phyloP scores from a whole-genome alignment of 2,797 vertebrate genomes.

The Kryptopterus vitreolus region DNA sequence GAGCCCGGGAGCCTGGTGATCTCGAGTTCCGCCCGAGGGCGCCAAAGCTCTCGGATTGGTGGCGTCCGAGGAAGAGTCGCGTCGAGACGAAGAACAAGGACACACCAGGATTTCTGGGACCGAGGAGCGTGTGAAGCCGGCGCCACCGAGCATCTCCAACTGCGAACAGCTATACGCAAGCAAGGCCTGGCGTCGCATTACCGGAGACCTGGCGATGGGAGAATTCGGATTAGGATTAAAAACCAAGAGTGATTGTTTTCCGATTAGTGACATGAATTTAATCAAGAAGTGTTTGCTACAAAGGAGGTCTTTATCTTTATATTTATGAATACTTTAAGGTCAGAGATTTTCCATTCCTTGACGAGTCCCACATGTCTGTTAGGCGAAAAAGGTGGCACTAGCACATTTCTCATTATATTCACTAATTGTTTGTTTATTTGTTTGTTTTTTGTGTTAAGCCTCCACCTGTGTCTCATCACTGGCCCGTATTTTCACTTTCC shows the following conservation, averaged over 20 bases:
- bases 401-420: too few relatives aligned
- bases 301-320: too few relatives aligned
- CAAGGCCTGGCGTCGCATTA: conserved; percentile 71
- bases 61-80: conserved; percentile 53
- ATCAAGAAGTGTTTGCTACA: background rate
- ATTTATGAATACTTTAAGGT: too few relatives aligned
- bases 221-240: background rate
- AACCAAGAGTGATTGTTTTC: too few relatives aligned
- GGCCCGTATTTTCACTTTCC: too few relatives aligned
- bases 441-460: too few relatives aligned
- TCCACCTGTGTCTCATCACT: too few relatives aligned
- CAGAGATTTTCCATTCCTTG: too few relatives aligned
- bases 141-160: conserved; percentile 76
- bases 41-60: conserved; percentile 52
- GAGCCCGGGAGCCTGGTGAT: conserved; percentile 51
- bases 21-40: conserved; percentile 53
- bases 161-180: conserved; percentile 90
- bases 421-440: too few relatives aligned
- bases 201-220: conserved; percentile 69
- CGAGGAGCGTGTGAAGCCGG: conserved; percentile 60
- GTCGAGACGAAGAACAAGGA: conserved; percentile 59
- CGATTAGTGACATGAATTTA: background rate
- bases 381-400: too few relatives aligned
- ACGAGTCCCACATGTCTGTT: too few relatives aligned
- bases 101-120: conserved; percentile 64